Evolutionary conservation across 2,888 invertebrate genomes (phyloP), one percentile per base, ranked within the genome.

Genomic region (Patella depressa): DNA sequence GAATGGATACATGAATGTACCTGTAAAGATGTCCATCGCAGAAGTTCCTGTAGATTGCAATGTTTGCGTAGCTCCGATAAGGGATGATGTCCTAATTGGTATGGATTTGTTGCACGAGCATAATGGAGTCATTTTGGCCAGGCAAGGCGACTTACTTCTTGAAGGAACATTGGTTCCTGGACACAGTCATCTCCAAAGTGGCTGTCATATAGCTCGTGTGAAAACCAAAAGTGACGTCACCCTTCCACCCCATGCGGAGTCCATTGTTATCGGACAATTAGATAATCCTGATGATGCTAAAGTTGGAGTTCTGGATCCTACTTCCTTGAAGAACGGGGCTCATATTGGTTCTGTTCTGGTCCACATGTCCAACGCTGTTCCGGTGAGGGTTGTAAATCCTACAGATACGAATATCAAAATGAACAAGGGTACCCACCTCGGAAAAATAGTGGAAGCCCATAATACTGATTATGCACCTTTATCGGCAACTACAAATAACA

Each of bases 271-370:
- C 11, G 65, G 65, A 12, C 19, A 65, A 65, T 65, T 24, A 65
- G 65, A 65, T 3, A 19, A 7, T 24, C 65, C 65, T 12, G 11
- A 14, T 17, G 59, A 59, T 14, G 59, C 17, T 17, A 59, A 17
- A 59, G 59, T n/a, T n/a, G 59, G 59, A n/a, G 59, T 59, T 19
- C 59, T 59, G 59, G 59, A 59, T n/a, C 59, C 59, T 19, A 59
- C 19, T 9, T 19, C n/a, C n/a, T n/a, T 65, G 24, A n/a, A 65
- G 19, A 65, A 65, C 19, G 65, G 65, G 9, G 65, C 65, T 12
- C n/a, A 24, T 15, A 24, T 24, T 11, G 65, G 65, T 65, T 65
- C 65, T 19, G n/a, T 65, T 11, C 24, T 65, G 4, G 65, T 65
- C 3, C 11, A 65, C 24, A 65, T 65, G n/a, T 24, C 65, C 3